Evolutionary conservation across 2,888 invertebrate genomes (phyloP).

Genomic region (Athalia rosae): DNA sequence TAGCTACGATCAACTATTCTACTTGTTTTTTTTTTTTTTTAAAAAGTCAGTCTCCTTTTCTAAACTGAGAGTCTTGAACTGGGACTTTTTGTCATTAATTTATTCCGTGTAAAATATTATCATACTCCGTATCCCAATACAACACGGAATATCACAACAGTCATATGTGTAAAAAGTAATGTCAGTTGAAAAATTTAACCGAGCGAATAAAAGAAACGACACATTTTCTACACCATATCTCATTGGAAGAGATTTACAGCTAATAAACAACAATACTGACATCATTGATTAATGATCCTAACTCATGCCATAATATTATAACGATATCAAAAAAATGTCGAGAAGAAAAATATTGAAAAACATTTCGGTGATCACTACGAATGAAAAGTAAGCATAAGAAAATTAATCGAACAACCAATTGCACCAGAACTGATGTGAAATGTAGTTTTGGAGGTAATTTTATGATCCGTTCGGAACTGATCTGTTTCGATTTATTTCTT

Average conservation of each 20-base stretch:
- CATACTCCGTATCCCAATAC: neutral
- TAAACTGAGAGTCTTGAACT: slow-evolving; percentile 16
- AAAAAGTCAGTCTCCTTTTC: slow-evolving; percentile 35
- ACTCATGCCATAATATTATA: no score
- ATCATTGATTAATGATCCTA: neutral
- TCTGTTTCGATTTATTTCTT: no score
- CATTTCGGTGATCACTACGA: neutral
- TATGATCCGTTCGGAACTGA: no score
- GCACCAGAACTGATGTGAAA: neutral
- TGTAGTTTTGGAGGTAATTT: no score
- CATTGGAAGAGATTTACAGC: neutral
- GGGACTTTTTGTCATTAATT: slow-evolving; percentile 25
- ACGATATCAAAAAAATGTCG: neutral
- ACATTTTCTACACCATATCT: neutral
- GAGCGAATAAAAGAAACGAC: neutral
- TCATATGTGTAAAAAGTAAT: neutral
- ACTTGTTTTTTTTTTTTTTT: neutral
- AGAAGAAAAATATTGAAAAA: neutral
- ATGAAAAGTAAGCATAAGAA: neutral
- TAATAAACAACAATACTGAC: neutral
- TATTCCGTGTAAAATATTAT: slow-evolving; percentile 5
- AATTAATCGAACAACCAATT: neutral
- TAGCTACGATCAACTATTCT: slow-evolving; percentile 18
- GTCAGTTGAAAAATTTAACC: neutral
- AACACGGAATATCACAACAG: neutral